These are phyloP conservation scores for Tyto alba DNA, from an alignment of 2,113 vertebrate species.

Conservation along the genomic window DNA sequence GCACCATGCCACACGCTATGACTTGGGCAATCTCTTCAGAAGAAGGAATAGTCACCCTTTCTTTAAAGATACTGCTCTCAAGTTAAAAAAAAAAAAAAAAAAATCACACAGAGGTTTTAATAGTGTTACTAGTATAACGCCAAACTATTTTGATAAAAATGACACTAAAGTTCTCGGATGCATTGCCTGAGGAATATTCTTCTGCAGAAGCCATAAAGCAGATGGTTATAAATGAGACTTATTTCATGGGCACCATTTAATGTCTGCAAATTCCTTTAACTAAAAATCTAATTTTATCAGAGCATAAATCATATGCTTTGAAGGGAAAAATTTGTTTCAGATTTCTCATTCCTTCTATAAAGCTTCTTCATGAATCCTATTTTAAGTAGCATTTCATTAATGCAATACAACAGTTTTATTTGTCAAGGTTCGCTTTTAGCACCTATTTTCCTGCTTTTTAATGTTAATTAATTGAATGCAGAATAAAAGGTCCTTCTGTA, in stretches of 20 bases:
- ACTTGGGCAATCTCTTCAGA: not conserved
- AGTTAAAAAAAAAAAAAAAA: not conserved
- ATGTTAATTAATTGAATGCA: not conserved
- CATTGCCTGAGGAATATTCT: constrained; percentile 44
- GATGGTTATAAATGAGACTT: constrained; percentile 72
- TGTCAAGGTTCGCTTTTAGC: constrained; percentile 36
- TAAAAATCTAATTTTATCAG: constrained; percentile 73
- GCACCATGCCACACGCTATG: not conserved
- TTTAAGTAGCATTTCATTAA: constrained; percentile 65
- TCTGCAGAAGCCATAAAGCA: constrained; percentile 57
- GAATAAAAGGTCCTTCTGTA: constrained; percentile 34
- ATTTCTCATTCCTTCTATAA: constrained; percentile 58
- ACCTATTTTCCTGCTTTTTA: constrained; percentile 51
- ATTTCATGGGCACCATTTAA: constrained; percentile 64
- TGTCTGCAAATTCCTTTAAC: constrained; percentile 72
- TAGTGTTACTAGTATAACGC: not conserved
- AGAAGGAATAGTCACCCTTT: not conserved
- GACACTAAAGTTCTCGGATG: constrained; percentile 12
- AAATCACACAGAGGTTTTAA: not conserved
- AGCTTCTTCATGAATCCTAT: constrained; percentile 38
- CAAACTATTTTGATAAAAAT: constrained; percentile 33
- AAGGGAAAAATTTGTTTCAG: constrained; percentile 51
- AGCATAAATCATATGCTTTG: constrained; percentile 66
- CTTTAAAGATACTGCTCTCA: not conserved
- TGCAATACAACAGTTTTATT: constrained; percentile 50